A percentile compares a stretch with the other conserved stretches of the same genome.
Conservation (phyloP, 2,888 invertebrate species). For the Clostera curtula region DNA sequence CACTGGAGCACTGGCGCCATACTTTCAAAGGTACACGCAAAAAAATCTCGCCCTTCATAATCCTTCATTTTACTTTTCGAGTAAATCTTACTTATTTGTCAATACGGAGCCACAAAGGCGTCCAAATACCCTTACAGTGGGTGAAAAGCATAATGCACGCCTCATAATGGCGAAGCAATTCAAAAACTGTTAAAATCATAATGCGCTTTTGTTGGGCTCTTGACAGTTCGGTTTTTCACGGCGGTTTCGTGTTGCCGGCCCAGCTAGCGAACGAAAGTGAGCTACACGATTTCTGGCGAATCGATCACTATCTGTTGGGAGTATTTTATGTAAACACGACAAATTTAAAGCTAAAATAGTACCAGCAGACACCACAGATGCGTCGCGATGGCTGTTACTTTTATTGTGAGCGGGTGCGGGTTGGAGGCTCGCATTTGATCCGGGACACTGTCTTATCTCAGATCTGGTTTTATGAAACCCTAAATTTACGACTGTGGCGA, state of each 20-base stretch:
- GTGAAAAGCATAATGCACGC: constrained; percentile 69
- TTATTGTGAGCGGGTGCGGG: constrained; percentile 58
- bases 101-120: constrained; percentile 71
- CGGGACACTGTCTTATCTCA: constrained; percentile 71
- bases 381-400: constrained; percentile 48
- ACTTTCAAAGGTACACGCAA: constrained; percentile 33
- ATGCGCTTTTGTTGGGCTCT: constrained; percentile 64
- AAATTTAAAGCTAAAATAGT: constrained; percentile 56
- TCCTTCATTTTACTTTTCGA: constrained; percentile 64
- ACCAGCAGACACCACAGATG: constrained; percentile 73
- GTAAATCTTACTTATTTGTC: constrained; percentile 74
- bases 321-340: constrained; percentile 73
- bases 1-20: constrained; percentile 60
- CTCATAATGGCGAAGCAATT: constrained; percentile 69
- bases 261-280: constrained; percentile 51
- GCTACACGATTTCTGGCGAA: constrained; percentile 55
- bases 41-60: constrained; percentile 57
- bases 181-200: constrained; percentile 72
- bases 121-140: constrained; percentile 70
- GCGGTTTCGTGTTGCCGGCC: constrained; percentile 51
- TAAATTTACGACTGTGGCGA: constrained; percentile 73
- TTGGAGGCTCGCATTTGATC: constrained; percentile 68
- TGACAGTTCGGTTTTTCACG: constrained; percentile 58
- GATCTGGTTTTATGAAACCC: constrained; percentile 76
- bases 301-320: constrained; percentile 59